Evolutionary conservation across 2,113 vertebrate species (phyloP), one percentile per base, ranked within the genome.

Genomic region (Typhlomys cinereus): DNA sequence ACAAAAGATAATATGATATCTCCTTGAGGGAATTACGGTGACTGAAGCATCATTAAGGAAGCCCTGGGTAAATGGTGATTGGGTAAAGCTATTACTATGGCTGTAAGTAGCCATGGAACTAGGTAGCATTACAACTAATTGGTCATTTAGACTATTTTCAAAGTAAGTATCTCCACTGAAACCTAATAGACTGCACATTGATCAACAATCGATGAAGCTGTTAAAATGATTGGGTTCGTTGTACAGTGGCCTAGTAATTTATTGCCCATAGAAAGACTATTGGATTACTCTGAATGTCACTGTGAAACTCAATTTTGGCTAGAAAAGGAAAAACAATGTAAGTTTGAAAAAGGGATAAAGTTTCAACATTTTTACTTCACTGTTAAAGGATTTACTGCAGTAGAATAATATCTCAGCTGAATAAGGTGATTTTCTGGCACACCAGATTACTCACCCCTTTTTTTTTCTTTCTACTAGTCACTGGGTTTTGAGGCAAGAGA

Each of bases 161-260:
- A 96, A 95, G 96, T 96, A 97, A 97, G 80, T 96, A 95, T 23
- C 36, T 92, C 69, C 71, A 94, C 90, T 89, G 85, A 96, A 62
- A 86, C 83, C 41, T 95, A 96, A 96, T 54, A 96, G 95, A 92
- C 34, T 86, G 20, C 92, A 78, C 66, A 96, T 85, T 96, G 96
- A 96, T 92, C 83, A 96, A 87, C 93, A 96, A 94, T 97, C 91
- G 0, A 96, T 97, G 91, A 89, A 52, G 69, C 79, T 94, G 66
- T 96, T 97, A 92, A 95, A 96, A 88, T 89, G 80, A 92, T 1
- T 92, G 75, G 79, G 64, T n/a, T 94, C 66, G 71, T 83, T 93
- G 66, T 92, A 97, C 11, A 93, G 92, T 73, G 25, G 80, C 80
- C 80, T 90, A 89, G 70, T 95, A 95, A 97, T 96, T 97, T 93